Percentiles rank a stretch among this genome's conserved stretches.
Conservation (phyloP, 2,113 vertebrate genomes). For the Hippocampus abdominalis region DNA sequence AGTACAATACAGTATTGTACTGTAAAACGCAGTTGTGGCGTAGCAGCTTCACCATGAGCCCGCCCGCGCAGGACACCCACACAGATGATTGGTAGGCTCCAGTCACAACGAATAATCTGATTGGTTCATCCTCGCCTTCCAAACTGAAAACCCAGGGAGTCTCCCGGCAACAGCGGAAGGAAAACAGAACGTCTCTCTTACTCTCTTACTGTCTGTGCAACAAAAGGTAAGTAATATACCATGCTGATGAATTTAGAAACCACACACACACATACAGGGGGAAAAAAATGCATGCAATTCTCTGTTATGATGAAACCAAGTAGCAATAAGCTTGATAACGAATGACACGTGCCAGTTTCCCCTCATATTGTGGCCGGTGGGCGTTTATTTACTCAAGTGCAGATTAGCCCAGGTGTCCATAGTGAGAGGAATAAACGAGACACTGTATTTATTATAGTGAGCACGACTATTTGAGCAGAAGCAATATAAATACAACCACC, state of each 20-base stretch:
- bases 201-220: not conserved
- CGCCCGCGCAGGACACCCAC: conserved; percentile 48
- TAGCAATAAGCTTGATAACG: conserved; percentile 5
- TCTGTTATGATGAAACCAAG: conserved; percentile 14
- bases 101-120: conserved; percentile 53
- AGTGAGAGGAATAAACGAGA: not conserved
- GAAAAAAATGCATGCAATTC: conserved; percentile 18
- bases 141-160: conserved; percentile 46
- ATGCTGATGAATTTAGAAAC: conserved; percentile 15
- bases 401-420: not conserved
- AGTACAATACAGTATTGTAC: conserved; percentile 19
- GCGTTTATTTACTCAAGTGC: not conserved
- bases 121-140: conserved; percentile 46
- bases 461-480: not conserved
- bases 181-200: conserved; percentile 37
- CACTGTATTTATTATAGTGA: not conserved
- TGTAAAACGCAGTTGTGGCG: conserved; percentile 24
- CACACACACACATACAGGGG: not conserved
- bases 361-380: not conserved
- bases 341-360: not conserved
- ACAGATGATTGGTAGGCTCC: conserved; percentile 46
- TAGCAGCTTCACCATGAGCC: conserved; percentile 23
- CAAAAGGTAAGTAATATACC: conserved; percentile 4
- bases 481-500: not conserved
- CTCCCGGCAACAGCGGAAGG: conserved; percentile 65